Base-by-base conservation (phyloP, 1,140 invertebrate genomes). In the Eupristina koningsbergeri region DNA sequence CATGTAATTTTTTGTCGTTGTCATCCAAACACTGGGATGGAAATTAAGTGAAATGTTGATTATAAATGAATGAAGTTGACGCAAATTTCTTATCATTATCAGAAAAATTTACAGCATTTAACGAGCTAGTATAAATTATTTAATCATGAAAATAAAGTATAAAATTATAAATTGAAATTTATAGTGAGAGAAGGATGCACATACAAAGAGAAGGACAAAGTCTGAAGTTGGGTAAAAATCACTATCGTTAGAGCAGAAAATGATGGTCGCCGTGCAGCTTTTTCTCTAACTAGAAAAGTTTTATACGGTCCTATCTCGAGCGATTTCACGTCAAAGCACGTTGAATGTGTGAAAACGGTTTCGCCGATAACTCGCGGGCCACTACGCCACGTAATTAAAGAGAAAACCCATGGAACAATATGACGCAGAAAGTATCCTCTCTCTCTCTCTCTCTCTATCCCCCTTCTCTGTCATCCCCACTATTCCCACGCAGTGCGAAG, bases 371-470 rank as follows among this genome's bases (percentile, higher is more conserved):
- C 81, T 85, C 90, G 83, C 83, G 84, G 69, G 85, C 89, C 87
- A 89, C 90, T 91, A 89, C 88, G 85, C 86, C 81, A 86, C 87
- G 90, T 92, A 92, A 92, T 92, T 92, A 92, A 92, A 92, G 92
- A 92, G 90, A 91, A 90, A n/a, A n/a, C n/a, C n/a, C 90, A 87
- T 87, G 88, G 87, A 90, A 89, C 91, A 91, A 89, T 89, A 89
- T 92, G 91, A 92, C 91, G 91, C 91, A 89, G 36, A 87, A 87
- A 86, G 87, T 84, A 86, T 80, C 86, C 67, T 39, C 15, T 11
- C 34, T 39, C 36, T 8, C 17, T 71, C 19, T 3, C 26, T 71
- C 22, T 71, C 9, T 41, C 0, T 41, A 22, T 41, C 67, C 41
- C 6, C 19, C 34, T 7, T 69, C 67, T 11, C 17, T 71, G 1